Percentiles rank a stretch among this genome's conserved stretches.
These are phyloP conservation scores for Chaenocephalus aceratus DNA, from an alignment of 2,113 vertebrate genomes.

Conservation along the genomic window DNA sequence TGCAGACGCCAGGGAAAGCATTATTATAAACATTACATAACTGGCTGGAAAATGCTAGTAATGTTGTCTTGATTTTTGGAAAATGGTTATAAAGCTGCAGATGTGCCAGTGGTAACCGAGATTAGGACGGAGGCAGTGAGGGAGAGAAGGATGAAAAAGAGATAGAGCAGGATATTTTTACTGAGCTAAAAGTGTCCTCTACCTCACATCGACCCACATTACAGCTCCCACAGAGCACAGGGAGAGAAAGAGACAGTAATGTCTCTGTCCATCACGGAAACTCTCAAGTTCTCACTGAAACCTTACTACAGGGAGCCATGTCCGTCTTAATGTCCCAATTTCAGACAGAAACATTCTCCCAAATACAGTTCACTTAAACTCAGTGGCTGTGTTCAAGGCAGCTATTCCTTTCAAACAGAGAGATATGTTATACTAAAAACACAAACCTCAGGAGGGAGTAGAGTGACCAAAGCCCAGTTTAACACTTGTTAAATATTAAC, in stretches of 20 bases:
- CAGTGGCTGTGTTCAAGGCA: not conserved
- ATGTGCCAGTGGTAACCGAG: conserved; percentile 35
- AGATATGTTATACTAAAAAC: not conserved
- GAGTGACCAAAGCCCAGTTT: not conserved
- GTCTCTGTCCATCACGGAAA: conserved; percentile 61
- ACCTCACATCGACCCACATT: conserved; percentile 75
- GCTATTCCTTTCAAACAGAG: not conserved
- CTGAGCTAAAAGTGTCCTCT: conserved; percentile 76
- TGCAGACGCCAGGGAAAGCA: not conserved
- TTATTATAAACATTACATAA: conserved; percentile 31
- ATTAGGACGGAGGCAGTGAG: conserved; percentile 6
- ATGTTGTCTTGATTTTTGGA: conserved; percentile 21
- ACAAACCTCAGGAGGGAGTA: not conserved
- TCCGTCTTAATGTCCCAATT: conserved; percentile 50
- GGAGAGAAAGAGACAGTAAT: conserved; percentile 46
- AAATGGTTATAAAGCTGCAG: conserved; percentile 34
- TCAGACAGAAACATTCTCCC: conserved; percentile 27
- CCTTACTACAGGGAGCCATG: conserved; percentile 42
- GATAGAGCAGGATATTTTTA: conserved; percentile 73
- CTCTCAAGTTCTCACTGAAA: conserved; percentile 31
- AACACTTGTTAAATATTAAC: not conserved
- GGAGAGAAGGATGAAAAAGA: conserved; percentile 34
- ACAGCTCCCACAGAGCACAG: conserved; percentile 62
- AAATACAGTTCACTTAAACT: conserved; percentile 5
- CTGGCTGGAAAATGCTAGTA: conserved; percentile 25